Evolutionary conservation across 2,797 vertebrate species (phyloP), one percentile per base, ranked within the genome.

Genomic region (Apogon talboti): DNA sequence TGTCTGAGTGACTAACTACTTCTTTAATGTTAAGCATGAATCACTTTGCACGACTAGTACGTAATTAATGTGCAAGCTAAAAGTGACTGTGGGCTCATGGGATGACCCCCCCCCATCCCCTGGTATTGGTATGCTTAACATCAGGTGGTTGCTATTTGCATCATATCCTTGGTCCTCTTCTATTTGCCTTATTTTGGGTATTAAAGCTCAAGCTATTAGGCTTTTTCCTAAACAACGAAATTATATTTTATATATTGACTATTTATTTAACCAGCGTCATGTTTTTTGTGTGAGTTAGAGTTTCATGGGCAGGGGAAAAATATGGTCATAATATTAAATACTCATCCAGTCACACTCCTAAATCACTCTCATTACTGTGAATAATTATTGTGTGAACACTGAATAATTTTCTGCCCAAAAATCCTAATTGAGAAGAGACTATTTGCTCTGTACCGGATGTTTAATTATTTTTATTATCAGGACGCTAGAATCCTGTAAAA

Each of bases 381-480:
- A 28, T 78, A 78, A 84, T 82, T 78, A 80, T 73, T 66, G 14
- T 63, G 52, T 72, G 40, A 71, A 68, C 47, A 65, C 53, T 62
- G 45, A 73, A 77, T 57, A 40, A 49, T 80, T 77, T 81, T 66
- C 40, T 21, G 30, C 74, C 55, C 15, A 74, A 75, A 79, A 75
- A 75, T 72, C 55, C 52, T 18, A 69, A 66, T 73, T 74, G 69
- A 76, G 59, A 72, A 52, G 38, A 72, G 35, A 42, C 55, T 74
- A 19, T 64, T 59, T 35, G 45, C 66, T 69, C 66, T 50, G 38
- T 60, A 58, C 37, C 44, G 49, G 47, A 13, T 52, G 58, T 56
- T 74, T 77, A 57, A 76, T 80, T 84, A 76, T 83, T 79, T 63
- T 47, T 55, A 75, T 76, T 66, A 76, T 67, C 54, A 52, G n/a